These are phyloP conservation scores for Chloromyia formosa DNA, from an alignment of 2,888 invertebrate genomes.

Conservation along the genomic window DNA sequence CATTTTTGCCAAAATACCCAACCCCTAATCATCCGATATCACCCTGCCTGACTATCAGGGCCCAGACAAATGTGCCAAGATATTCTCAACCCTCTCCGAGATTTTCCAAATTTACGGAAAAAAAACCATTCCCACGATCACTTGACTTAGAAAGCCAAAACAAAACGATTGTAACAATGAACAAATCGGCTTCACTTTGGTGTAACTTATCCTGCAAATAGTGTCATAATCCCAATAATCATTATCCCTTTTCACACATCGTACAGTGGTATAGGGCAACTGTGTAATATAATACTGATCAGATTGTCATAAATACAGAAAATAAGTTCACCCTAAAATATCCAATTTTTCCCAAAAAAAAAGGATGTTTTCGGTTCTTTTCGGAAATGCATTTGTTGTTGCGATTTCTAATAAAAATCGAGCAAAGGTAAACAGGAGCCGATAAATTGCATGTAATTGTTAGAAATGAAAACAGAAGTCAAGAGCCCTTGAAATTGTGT, in stretches of 20 bases:
- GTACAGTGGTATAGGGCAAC: too few relatives aligned
- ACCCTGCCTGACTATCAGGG: too few relatives aligned
- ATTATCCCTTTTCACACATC: conserved; percentile 4
- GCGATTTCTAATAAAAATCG: too few relatives aligned
- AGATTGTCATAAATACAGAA: background rate
- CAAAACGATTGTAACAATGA: background rate
- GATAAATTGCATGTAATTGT: too few relatives aligned
- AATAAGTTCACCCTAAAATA: background rate
- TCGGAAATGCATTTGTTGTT: too few relatives aligned
- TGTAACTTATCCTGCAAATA: too few relatives aligned
- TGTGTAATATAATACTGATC: background rate
- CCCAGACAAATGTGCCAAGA: too few relatives aligned
- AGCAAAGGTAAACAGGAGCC: too few relatives aligned
- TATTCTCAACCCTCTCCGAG: too few relatives aligned
- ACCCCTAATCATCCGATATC: too few relatives aligned
- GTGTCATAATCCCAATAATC: background rate
- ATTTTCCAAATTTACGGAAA: background rate
- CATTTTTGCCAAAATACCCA: too few relatives aligned
- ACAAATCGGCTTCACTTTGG: conserved; percentile 1
- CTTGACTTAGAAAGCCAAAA: conserved; percentile 21
- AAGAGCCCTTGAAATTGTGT: conserved; percentile 63
- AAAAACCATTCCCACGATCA: conserved; percentile 15
- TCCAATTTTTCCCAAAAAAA: background rate
- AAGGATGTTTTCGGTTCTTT: too few relatives aligned
- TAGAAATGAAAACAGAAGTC: conserved; percentile 55